Conservation (phyloP, 2,888 invertebrate genomes). For the Dascillus cervinus region DNA sequence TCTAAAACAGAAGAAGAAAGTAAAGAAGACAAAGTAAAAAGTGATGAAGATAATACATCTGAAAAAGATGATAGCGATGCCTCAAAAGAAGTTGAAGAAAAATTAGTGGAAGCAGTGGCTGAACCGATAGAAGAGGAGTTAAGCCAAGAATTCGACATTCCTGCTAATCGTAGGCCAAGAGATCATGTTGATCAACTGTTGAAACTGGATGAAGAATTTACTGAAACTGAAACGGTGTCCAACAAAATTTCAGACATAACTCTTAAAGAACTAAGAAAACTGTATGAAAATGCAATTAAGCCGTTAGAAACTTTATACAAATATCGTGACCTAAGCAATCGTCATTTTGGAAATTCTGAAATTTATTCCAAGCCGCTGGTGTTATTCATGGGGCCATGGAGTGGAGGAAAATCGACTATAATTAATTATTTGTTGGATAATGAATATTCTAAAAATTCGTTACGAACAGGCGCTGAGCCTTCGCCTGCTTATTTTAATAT, state of each 20-base stretch:
- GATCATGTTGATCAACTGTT: constrained; percentile 74
- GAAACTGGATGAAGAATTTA: constrained; percentile 68
- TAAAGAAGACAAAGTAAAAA: constrained; percentile 15
- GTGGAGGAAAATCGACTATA: constrained; percentile 91
- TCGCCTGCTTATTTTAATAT: constrained; percentile 91
- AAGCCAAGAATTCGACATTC: constrained; percentile 62
- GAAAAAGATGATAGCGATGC: too few relatives aligned
- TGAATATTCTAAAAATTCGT: constrained; percentile 73
- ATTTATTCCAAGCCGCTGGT: constrained; percentile 90
- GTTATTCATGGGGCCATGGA: constrained; percentile 94
- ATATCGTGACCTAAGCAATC: constrained; percentile 84
- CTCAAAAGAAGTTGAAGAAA: constrained; percentile 16
- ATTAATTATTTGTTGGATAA: constrained; percentile 86
- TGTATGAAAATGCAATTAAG: constrained; percentile 81
- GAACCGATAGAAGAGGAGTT: constrained; percentile 46
- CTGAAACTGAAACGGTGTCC: constrained; percentile 61
- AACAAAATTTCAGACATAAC: constrained; percentile 70
- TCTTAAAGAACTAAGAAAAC: constrained; percentile 74
- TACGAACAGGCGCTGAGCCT: constrained; percentile 89
- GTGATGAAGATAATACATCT: constrained; percentile 6
- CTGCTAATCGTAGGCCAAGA: constrained; percentile 68
- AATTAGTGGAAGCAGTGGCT: constrained; percentile 20
- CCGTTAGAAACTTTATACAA: constrained; percentile 87
- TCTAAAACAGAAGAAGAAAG: constrained; percentile 5
- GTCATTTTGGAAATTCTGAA: constrained; percentile 89